These are phyloP conservation scores for Atherinomorus stipes DNA, from an alignment of 2,113 vertebrate genomes.

Conservation along the genomic window DNA sequence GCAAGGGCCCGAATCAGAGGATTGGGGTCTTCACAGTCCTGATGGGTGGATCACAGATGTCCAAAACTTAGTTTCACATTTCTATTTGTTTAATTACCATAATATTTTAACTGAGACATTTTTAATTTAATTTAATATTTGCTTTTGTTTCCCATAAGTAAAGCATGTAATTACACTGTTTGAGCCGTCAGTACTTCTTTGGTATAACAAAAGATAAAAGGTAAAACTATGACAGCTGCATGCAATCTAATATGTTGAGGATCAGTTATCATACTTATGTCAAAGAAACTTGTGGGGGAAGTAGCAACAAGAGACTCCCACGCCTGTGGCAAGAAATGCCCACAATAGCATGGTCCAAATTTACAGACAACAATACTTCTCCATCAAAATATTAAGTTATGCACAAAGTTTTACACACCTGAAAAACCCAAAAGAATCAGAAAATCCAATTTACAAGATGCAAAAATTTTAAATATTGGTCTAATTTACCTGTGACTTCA, in stretches of 20 bases:
- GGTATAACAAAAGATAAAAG: neutral
- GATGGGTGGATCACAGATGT: conserved; percentile 4
- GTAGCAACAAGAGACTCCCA: neutral
- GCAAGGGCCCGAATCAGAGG: conserved; percentile 96
- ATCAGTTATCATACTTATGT: neutral
- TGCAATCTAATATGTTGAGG: neutral
- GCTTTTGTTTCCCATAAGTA: neutral
- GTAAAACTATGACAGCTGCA: neutral
- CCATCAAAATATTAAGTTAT: no score
- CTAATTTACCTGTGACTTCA: neutral
- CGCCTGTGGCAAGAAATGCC: neutral
- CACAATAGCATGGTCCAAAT: neutral
- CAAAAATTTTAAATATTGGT: neutral
- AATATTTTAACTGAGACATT: neutral
- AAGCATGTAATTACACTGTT: neutral
- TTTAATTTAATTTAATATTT: neutral
- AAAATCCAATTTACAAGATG: neutral
- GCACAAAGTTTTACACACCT: no score
- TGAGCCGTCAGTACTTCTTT: no score
- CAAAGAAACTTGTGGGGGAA: neutral
- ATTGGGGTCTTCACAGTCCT: conserved; percentile 99
- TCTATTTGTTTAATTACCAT: neutral
- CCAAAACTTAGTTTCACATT: neutral
- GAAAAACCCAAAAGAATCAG: no score
- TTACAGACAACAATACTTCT: neutral